These are phyloP conservation scores for Spondyliosoma cantharus DNA, from an alignment of 2,797 vertebrate genomes.

Conservation along the genomic window DNA sequence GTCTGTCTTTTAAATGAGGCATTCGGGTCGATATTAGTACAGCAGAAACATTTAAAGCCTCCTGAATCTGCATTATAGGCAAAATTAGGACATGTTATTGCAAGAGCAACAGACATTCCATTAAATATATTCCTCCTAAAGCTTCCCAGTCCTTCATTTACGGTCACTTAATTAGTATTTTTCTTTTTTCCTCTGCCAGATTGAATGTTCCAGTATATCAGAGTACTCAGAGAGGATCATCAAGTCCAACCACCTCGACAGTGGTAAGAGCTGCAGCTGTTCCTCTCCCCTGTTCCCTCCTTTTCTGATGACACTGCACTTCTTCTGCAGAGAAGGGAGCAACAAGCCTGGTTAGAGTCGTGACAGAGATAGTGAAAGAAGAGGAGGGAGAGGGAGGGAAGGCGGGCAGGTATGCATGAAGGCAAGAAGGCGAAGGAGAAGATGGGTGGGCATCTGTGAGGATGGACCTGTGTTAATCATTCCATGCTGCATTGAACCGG, in stretches of 20 bases:
- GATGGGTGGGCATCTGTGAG: neutral
- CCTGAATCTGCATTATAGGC: neutral
- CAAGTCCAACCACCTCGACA: slow-evolving; percentile 98
- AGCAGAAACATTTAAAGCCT: neutral
- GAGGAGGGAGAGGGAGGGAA: neutral
- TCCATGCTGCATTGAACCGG: neutral
- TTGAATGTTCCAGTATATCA: slow-evolving; percentile 99
- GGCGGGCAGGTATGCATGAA: neutral
- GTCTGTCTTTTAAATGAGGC: neutral
- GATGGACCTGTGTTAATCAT: slow-evolving; percentile 2
- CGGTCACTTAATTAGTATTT: neutral
- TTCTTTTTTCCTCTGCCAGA: slow-evolving; percentile 79
- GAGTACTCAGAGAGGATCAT: slow-evolving; percentile 99
- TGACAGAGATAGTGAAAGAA: slow-evolving; percentile 7
- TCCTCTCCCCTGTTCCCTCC: neutral
- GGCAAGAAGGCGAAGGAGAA: neutral
- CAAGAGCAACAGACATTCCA: neutral
- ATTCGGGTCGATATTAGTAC: neutral
- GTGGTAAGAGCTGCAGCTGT: slow-evolving; percentile 86
- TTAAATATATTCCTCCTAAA: slow-evolving; percentile 12
- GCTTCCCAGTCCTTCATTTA: slow-evolving; percentile 7
- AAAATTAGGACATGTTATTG: slow-evolving; percentile 9
- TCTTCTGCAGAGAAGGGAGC: slow-evolving; percentile 12
- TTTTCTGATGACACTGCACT: slow-evolving; percentile 16
- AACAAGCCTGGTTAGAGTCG: neutral